phyloP scores from a whole-genome alignment of 2,113 vertebrate genomes.

The Leptocoma aspasia region DNA sequence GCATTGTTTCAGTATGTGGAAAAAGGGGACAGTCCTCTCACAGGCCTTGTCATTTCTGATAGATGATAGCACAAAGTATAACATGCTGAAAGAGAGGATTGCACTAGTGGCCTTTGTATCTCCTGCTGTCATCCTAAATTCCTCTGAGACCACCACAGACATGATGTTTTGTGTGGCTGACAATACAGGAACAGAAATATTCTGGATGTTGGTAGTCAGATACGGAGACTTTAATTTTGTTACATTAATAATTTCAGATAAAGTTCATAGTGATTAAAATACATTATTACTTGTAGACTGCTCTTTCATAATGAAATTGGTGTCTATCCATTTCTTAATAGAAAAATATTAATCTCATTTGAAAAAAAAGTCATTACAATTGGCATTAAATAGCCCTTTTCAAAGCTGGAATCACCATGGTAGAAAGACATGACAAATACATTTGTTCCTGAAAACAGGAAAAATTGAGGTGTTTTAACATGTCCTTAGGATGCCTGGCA shows the following conservation, averaged over 20 bases:
- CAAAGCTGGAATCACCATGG: neutral
- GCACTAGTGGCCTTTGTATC: neutral
- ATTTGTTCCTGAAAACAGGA: neutral
- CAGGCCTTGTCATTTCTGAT: neutral
- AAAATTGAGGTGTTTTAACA: neutral
- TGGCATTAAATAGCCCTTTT: neutral
- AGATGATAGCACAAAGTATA: neutral
- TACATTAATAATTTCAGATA: neutral
- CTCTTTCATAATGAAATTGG: neutral
- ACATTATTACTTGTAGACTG: neutral
- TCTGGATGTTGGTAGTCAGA: neutral
- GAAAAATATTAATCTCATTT: neutral
- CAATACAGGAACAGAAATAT: neutral
- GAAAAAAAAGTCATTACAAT: neutral
- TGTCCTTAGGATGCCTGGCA: neutral
- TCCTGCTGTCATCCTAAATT: neutral
- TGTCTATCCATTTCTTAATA: neutral
- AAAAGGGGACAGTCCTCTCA: neutral
- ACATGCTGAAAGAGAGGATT: neutral
- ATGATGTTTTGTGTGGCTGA: neutral
- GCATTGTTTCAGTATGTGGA: neutral
- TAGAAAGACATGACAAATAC: neutral
- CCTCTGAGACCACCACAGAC: neutral
- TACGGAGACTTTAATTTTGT: neutral
- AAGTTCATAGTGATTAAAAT: neutral